These are phyloP conservation scores for Leptopilina myrica DNA, from an alignment of 2,888 invertebrate species.

Conservation along the genomic window DNA sequence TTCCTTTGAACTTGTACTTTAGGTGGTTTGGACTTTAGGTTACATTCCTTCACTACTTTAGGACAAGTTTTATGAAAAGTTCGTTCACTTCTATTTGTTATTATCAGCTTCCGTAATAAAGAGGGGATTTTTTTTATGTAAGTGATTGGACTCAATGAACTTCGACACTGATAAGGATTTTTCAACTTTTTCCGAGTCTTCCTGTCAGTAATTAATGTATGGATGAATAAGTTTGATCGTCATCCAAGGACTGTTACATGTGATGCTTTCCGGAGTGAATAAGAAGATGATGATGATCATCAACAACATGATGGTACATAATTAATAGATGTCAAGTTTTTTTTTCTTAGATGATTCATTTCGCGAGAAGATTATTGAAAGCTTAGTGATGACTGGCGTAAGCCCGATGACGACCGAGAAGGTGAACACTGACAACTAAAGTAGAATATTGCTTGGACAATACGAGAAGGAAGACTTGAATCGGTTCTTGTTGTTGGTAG, in stretches of 20 bases:
- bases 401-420: slow-evolving; percentile 55
- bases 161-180: slow-evolving; percentile 32
- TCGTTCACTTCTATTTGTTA: not conserved
- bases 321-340: slow-evolving; percentile 44
- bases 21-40: too few species aligned
- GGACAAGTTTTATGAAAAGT: too few species aligned
- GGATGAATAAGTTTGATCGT: slow-evolving; percentile 56
- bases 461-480: slow-evolving; percentile 60
- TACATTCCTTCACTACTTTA: too few species aligned
- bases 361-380: not conserved
- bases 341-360: slow-evolving; percentile 21
- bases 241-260: slow-evolving; percentile 31
- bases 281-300: not conserved
- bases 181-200: slow-evolving; percentile 16
- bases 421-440: slow-evolving; percentile 62
- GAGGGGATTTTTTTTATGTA: not conserved
- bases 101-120: too few species aligned
- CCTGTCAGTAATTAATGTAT: slow-evolving; percentile 53
- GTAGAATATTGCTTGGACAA: slow-evolving; percentile 55
- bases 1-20: not conserved
- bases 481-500: slow-evolving; percentile 59
- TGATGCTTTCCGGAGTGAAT: slow-evolving; percentile 9
- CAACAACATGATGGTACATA: too few species aligned
- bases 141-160: not conserved
- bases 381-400: slow-evolving; percentile 30